Base-by-base conservation (phyloP, 2,797 vertebrate species). In the Triplophysa bombifrons region DNA sequence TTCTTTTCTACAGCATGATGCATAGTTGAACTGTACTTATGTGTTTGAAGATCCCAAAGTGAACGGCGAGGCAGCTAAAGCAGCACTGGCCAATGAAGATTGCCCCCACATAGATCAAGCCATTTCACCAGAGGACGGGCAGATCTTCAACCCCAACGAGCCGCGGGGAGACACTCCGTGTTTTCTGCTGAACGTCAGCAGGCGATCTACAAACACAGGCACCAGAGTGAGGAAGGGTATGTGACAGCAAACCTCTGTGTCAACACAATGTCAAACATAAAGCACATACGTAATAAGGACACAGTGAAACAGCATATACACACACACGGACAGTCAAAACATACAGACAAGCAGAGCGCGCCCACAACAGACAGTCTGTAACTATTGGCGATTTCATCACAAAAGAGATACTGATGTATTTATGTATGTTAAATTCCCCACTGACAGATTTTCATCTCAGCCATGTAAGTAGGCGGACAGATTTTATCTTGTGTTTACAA, bases 31-130 rank as follows among this genome's bases (percentile, higher is more conserved):
- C 94, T 95, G 91, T 95, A 93, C 92, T 95, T 95, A 92, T 95
- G 94, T 96, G 93, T 95, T 96, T 93, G 92, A 95, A 96, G 95
- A 96, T 95, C 93, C 94, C 92, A 96, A 96, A 94, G 92, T 95
- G 94, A 96, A 96, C 87, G 95, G 95, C 88, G 95, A 96, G 86
- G 95, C 95, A 91, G 93, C 94, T 90, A 96, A 95, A 90, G 95
- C 95, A 89, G 95, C 95, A 87, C 91, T 96, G 93, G 95, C 95
- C 93, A 95, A 96, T 82, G 95, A 96, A 93, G 95, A 96, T 90
- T 96, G 95, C 91, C 95, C 95, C 90, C 95, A 96, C 93, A 96
- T 96, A 94, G 95, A 96, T 94, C 95, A 96, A 94, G 93, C 94
- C 85, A 91, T 96, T 90, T 94, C 94, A 85, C 95, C 95, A 69